Evolutionary conservation across 2,888 invertebrate genomes (phyloP).

Genomic region (Euplexia lucipara): DNA sequence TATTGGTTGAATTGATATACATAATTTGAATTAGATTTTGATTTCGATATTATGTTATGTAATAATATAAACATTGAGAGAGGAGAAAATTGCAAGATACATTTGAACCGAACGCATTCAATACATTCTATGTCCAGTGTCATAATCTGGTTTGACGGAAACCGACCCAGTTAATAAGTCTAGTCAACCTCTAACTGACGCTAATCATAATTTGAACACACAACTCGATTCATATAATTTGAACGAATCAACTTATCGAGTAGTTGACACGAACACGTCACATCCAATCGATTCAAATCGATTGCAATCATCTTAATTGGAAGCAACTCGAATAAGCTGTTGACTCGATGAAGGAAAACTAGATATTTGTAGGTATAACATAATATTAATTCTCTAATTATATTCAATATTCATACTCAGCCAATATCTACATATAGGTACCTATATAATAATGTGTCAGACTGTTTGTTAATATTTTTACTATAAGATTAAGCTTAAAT

Average conservation of each 20-base stretch:
- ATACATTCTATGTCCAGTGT: background rate
- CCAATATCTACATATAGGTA: too few species aligned
- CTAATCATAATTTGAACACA: constrained; percentile 48
- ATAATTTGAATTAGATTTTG: too few species aligned
- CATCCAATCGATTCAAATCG: constrained; percentile 38
- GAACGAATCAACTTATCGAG: constrained; percentile 34
- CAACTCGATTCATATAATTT: constrained; percentile 41
- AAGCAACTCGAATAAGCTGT: constrained; percentile 25
- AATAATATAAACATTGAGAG: too few species aligned
- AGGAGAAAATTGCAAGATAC: too few species aligned
- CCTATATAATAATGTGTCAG: too few species aligned
- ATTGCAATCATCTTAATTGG: constrained; percentile 54
- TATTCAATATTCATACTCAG: background rate
- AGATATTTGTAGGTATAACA: constrained; percentile 3
- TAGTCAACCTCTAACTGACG: constrained; percentile 34
- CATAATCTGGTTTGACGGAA: background rate
- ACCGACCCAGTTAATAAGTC: background rate
- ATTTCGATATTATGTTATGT: too few species aligned
- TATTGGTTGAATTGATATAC: too few species aligned
- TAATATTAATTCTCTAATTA: background rate
- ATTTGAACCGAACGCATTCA: too few species aligned
- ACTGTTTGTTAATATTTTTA: too few species aligned
- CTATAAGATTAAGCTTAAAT: too few species aligned
- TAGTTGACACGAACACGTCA: constrained; percentile 33
- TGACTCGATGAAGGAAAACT: constrained; percentile 40